A percentile compares a stretch with the other conserved stretches of the same genome.
These are phyloP conservation scores for Bombycilla garrulus DNA, from an alignment of 2,113 vertebrate species.

Conservation along the genomic window DNA sequence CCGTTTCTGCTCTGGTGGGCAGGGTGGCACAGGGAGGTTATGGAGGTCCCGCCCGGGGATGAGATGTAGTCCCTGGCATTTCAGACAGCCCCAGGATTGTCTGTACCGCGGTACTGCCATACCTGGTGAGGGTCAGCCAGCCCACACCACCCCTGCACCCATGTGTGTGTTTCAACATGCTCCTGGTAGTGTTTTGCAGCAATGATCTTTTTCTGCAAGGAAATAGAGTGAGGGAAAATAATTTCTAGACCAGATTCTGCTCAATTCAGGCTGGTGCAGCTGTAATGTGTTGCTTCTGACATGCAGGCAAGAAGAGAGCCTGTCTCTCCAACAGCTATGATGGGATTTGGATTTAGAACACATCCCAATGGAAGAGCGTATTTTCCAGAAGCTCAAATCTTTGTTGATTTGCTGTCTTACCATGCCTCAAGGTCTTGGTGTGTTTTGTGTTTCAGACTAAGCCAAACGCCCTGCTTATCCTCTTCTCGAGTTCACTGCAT, in stretches of 20 bases:
- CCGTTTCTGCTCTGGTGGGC: neutral
- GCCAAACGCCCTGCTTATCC: fast-evolving
- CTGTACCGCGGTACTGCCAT: neutral
- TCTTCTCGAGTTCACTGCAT: neutral
- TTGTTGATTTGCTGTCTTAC: neutral
- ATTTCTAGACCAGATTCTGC: neutral
- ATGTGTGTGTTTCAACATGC: neutral
- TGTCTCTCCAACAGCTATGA: neutral
- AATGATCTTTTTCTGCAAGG: neutral
- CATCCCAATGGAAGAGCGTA: neutral
- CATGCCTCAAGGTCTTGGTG: neutral
- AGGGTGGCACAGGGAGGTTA: fast-evolving
- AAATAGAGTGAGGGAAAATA: neutral
- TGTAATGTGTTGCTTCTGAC: neutral
- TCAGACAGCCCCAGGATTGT: neutral
- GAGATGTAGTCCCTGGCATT: neutral
- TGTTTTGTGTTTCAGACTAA: neutral
- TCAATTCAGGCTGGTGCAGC: neutral
- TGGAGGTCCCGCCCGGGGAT: neutral
- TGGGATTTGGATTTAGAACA: neutral
- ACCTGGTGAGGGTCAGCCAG: neutral
- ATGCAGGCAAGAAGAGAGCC: neutral
- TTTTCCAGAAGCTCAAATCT: neutral
- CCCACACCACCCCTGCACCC: neutral
- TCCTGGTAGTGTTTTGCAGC: neutral